These are phyloP conservation scores for Unio delphinus DNA, from an alignment of 2,888 invertebrate species.

Conservation along the genomic window DNA sequence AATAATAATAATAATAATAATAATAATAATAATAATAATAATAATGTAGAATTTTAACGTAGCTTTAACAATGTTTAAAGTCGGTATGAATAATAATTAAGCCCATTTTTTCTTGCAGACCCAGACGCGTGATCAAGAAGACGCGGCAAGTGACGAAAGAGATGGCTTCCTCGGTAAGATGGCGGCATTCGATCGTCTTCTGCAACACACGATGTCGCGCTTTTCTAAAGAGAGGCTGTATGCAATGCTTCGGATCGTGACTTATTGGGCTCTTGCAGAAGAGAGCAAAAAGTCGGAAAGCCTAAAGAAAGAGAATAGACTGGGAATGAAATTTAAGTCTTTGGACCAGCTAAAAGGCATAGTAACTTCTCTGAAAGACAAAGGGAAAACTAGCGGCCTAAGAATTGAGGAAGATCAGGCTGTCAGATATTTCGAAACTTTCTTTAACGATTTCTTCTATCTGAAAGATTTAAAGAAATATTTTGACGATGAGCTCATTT, in stretches of 20 bases:
- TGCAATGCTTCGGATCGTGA: constrained; percentile 40
- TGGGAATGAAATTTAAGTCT: constrained; percentile 34
- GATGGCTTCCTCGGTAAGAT: constrained; percentile 46
- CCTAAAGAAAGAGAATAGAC: constrained; percentile 8
- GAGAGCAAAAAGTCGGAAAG: neutral
- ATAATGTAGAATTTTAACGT: too few species aligned
- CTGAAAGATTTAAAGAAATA: constrained; percentile 55
- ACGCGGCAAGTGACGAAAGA: too few species aligned
- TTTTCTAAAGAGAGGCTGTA: constrained; percentile 56
- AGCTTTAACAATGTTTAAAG: too few species aligned
- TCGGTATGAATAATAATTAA: too few species aligned
- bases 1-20: too few species aligned
- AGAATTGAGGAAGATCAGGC: constrained; percentile 38
- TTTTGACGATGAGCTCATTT: constrained; percentile 60
- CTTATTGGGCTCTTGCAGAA: constrained; percentile 23
- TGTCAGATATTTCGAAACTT: constrained; percentile 50
- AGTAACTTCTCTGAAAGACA: constrained; percentile 22
- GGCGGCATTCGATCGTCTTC: constrained; percentile 54
- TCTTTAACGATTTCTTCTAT: constrained; percentile 55
- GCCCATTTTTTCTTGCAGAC: too few species aligned
- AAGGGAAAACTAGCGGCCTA: constrained; percentile 17
- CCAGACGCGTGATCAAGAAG: too few species aligned
- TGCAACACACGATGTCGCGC: constrained; percentile 56
- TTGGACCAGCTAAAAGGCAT: constrained; percentile 34
- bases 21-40: too few species aligned